These are phyloP conservation scores for Euleptes europaea DNA, from an alignment of 2,113 vertebrate species.

Conservation along the genomic window DNA sequence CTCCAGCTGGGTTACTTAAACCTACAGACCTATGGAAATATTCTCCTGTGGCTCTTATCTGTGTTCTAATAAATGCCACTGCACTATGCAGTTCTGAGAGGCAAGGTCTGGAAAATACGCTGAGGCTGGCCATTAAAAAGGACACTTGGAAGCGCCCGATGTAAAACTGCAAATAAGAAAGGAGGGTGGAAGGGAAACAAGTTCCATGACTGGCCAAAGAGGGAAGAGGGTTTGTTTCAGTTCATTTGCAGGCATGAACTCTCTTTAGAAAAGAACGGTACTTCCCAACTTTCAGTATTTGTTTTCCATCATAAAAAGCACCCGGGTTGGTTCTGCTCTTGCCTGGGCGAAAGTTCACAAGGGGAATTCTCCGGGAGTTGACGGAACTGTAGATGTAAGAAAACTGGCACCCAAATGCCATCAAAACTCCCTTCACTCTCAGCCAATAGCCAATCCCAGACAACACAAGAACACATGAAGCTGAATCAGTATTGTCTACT, in stretches of 20 bases:
- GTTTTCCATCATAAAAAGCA: not conserved
- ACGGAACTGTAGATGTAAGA: not conserved
- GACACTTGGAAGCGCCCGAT: accelerated
- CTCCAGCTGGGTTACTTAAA: not conserved
- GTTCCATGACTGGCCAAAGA: not conserved
- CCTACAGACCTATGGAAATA: not conserved
- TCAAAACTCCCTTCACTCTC: not conserved
- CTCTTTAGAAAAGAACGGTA: not conserved
- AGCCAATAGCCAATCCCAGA: not conserved
- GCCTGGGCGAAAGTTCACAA: accelerated
- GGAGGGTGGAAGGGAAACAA: not conserved
- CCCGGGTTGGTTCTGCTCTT: not conserved
- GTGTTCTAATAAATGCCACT: not conserved
- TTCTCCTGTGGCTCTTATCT: too few relatives aligned
- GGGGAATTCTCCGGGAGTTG: not conserved
- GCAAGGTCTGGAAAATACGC: not conserved
- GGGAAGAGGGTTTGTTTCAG: not conserved
- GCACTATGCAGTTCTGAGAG: too few relatives aligned
- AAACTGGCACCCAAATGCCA: not conserved
- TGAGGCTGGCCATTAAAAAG: not conserved
- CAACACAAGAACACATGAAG: too few relatives aligned
- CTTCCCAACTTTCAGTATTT: not conserved
- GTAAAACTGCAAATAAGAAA: not conserved
- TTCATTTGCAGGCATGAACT: too few relatives aligned
- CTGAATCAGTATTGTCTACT: too few relatives aligned